phyloP scores from a whole-genome alignment of 1,140 invertebrate species.

The Plectus sambesii region DNA sequence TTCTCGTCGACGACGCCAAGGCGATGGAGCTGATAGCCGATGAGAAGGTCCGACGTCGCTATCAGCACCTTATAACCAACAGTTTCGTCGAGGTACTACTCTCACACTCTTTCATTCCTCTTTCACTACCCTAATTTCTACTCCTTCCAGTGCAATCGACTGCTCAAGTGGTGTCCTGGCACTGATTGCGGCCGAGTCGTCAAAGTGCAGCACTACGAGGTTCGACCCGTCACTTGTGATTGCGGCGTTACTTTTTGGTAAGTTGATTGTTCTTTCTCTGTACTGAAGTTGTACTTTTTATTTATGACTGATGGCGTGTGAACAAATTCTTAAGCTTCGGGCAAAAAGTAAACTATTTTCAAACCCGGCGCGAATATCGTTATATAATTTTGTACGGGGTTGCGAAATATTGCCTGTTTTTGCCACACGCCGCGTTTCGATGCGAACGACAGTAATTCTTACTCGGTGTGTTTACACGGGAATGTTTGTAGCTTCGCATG shows the following conservation, averaged over 20 bases:
- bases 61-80: slow-evolving; percentile 94
- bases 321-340: too few species aligned
- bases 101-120: slow-evolving; percentile 1
- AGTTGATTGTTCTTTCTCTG: neutral
- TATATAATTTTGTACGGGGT: too few species aligned
- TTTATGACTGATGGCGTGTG: too few species aligned
- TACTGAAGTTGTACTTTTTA: neutral
- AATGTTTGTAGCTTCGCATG: slow-evolving; percentile 62
- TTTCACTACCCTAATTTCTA: slow-evolving; percentile 11
- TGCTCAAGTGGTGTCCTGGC: slow-evolving; percentile 91
- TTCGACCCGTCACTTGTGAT: slow-evolving; percentile 80
- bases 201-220: slow-evolving; percentile 81
- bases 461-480: too few species aligned
- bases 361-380: too few species aligned
- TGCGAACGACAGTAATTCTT: too few species aligned
- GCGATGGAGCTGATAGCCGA: slow-evolving; percentile 82
- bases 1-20: slow-evolving; percentile 87
- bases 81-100: slow-evolving; percentile 87
- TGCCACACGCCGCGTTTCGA: too few species aligned
- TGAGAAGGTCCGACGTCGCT: slow-evolving; percentile 82
- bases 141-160: slow-evolving; percentile 69
- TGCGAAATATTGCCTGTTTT: too few species aligned
- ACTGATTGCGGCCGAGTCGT: slow-evolving; percentile 91
- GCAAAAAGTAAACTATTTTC: too few species aligned
- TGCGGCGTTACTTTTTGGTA: slow-evolving; percentile 55